These are phyloP conservation scores for Drosophila pectinifera DNA, from an alignment of 1,140 invertebrate species.

Conservation along the genomic window DNA sequence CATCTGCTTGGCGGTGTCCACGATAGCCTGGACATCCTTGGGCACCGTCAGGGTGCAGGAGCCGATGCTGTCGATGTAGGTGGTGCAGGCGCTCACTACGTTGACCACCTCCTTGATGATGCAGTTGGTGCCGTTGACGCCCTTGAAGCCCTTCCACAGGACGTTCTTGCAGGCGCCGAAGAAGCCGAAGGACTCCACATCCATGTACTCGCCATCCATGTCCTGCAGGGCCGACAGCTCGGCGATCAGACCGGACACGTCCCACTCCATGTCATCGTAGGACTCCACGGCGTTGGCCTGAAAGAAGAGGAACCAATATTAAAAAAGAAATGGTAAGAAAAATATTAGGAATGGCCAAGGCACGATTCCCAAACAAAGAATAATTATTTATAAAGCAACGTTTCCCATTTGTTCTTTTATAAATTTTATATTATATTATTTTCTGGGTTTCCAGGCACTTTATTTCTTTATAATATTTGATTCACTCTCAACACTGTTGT, in stretches of 20 bases:
- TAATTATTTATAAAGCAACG: no score
- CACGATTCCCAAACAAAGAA: no score
- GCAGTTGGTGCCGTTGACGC: slow-evolving; percentile 59
- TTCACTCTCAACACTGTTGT: background rate
- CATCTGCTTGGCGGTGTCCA: slow-evolving; percentile 43
- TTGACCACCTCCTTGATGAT: slow-evolving; percentile 43
- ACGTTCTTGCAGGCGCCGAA: slow-evolving; percentile 8
- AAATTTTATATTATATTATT: no score
- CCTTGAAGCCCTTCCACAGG: slow-evolving; percentile 26
- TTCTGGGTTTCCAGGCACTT: no score
- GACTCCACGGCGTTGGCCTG: slow-evolving; percentile 33
- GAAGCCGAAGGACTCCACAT: slow-evolving; percentile 34
- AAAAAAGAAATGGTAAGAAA: slow-evolving; percentile 1
- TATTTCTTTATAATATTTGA: background rate
- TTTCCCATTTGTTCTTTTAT: no score
- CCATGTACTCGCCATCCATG: slow-evolving; percentile 40
- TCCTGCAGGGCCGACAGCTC: slow-evolving; percentile 11
- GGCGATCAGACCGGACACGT: slow-evolving; percentile 4
- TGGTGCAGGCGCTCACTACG: slow-evolving; percentile 31
- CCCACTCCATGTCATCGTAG: slow-evolving; percentile 6
- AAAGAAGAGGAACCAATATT: background rate
- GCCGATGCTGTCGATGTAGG: slow-evolving; percentile 39
- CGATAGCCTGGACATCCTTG: slow-evolving; percentile 48
- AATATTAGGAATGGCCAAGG: no score
- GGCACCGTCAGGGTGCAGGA: slow-evolving; percentile 44